Evolutionary conservation across 2,888 invertebrate species (phyloP), one percentile per base, ranked within the genome.

Genomic region (Epiblema foenella): DNA sequence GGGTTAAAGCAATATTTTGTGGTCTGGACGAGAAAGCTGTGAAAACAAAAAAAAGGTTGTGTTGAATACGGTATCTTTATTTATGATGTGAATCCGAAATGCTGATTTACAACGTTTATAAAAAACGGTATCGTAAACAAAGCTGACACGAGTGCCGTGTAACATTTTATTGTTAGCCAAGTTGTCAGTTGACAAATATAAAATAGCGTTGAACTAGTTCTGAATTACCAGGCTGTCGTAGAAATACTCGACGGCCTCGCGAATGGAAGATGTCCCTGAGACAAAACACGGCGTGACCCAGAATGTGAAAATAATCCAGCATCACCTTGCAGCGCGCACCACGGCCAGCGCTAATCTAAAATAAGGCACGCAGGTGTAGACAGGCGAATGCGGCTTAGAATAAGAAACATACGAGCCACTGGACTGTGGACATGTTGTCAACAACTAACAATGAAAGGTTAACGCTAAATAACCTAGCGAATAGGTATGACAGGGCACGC

Each of bases 231-330:
- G 73, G 73, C 71, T 80, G 79, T 80, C 76, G 80, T 77, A 80
- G 79, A 80, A 81, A 85, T 79, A 81, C 79, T 77, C 73, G 75
- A 70, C 70, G 56, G 74, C 80, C 83, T 85, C 81, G 82, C 77
- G 78, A 76, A 79, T 81, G 78, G 83, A 82, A 83, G 83, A 81
- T 78, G 91, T 92, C 93, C 93, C 85, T 90, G 91, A 92, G 88
- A 90, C 89, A 85, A 86, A 85, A 83, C 89, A 86, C 81, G 78
- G 79, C 79, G 83, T 87, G 91, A 90, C 93, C 93, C 85, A 92
- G 89, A 89, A 90, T 90, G 86, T 91, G 86, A 90, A 90, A 91
- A 93, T 92, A 92, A 87, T 89, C 86, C 82, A 86, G 87, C 84
- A 85, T 89, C 88, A 91, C 91, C 92, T 92, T 90, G 91, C 85